Percentiles rank a stretch among this genome's conserved stretches.
These are phyloP conservation scores for Priocnemis perturbator DNA, from an alignment of 2,888 invertebrate species.

Conservation along the genomic window DNA sequence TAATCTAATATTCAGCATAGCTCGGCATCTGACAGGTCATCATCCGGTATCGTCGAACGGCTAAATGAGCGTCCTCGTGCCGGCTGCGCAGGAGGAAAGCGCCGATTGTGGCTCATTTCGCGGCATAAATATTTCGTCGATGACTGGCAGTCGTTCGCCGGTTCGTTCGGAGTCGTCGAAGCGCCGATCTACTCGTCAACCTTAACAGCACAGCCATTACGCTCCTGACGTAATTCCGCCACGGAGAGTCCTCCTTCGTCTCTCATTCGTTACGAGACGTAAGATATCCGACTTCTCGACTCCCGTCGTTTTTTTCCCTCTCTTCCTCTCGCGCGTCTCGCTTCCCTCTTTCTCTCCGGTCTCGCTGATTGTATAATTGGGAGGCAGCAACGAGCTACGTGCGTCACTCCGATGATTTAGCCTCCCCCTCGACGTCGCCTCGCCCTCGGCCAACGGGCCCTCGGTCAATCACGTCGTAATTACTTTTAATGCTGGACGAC, in stretches of 20 bases:
- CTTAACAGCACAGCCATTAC: slow-evolving; percentile 45
- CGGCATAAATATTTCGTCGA: slow-evolving; percentile 21
- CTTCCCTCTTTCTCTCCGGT: slow-evolving; percentile 33
- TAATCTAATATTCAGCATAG: too few relatives aligned
- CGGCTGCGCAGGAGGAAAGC: too few relatives aligned
- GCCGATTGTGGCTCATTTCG: slow-evolving; percentile 17
- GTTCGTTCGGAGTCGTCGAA: slow-evolving; percentile 12
- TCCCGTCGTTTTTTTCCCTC: slow-evolving; percentile 17
- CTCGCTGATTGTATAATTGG: slow-evolving; percentile 74
- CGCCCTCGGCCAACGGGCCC: slow-evolving; percentile 66
- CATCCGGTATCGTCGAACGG: too few relatives aligned
- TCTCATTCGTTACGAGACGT: slow-evolving; percentile 29
- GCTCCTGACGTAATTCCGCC: slow-evolving; percentile 56
- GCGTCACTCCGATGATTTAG: slow-evolving; percentile 74
- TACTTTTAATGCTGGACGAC: slow-evolving; percentile 74
- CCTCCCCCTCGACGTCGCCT: slow-evolving; percentile 62
- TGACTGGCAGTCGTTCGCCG: slow-evolving; percentile 4
- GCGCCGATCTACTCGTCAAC: slow-evolving; percentile 44
- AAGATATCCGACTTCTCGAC: slow-evolving; percentile 12
- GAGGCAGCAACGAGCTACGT: slow-evolving; percentile 74
- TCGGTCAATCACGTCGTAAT: slow-evolving; percentile 75
- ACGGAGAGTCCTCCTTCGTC: slow-evolving; percentile 39
- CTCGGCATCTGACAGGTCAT: too few relatives aligned
- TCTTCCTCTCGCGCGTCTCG: slow-evolving; percentile 22
- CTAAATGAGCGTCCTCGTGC: too few relatives aligned